Evolutionary conservation across 1,140 invertebrate genomes (phyloP).

Genomic region (Papilio aristodemus): DNA sequence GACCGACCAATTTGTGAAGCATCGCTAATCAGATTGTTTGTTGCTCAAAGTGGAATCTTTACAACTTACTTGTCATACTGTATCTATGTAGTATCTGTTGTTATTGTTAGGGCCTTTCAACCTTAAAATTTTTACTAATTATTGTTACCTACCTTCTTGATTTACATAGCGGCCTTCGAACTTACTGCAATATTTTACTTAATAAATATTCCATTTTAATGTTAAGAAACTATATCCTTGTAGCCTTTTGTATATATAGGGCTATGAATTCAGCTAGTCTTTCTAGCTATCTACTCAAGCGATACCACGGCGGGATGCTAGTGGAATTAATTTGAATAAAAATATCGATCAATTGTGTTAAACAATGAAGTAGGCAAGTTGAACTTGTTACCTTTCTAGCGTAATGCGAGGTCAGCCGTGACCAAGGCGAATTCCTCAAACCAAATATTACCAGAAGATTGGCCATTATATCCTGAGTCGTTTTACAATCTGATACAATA

Average conservation of each 20-base stretch:
- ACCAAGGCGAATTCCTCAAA: conserved; percentile 62
- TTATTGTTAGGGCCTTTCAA: conserved; percentile 17
- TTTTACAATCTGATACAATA: background rate
- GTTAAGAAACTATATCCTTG: too few species aligned
- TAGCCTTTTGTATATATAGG: background rate
- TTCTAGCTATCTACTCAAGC: too few species aligned
- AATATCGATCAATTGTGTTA: conserved; percentile 48
- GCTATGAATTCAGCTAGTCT: too few species aligned
- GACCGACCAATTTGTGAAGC: conserved; percentile 48
- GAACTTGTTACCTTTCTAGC: conserved; percentile 67
- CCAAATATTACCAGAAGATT: conserved; percentile 44
- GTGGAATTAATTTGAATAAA: conserved; percentile 33
- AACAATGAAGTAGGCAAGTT: conserved; percentile 62
- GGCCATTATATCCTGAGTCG: conserved; percentile 36
- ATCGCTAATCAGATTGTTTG: conserved; percentile 61
- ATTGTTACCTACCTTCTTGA: background rate
- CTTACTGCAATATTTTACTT: background rate
- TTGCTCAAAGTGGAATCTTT: conserved; percentile 36
- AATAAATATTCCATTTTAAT: too few species aligned
- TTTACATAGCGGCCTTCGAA: background rate
- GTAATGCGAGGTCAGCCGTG: conserved; percentile 67
- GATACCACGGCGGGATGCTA: too few species aligned
- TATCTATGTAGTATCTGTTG: background rate
- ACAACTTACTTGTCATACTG: conserved; percentile 20
- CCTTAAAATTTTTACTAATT: conserved; percentile 8